phyloP scores from a whole-genome alignment of 2,888 invertebrate genomes.

The Corythucha ciliata region DNA sequence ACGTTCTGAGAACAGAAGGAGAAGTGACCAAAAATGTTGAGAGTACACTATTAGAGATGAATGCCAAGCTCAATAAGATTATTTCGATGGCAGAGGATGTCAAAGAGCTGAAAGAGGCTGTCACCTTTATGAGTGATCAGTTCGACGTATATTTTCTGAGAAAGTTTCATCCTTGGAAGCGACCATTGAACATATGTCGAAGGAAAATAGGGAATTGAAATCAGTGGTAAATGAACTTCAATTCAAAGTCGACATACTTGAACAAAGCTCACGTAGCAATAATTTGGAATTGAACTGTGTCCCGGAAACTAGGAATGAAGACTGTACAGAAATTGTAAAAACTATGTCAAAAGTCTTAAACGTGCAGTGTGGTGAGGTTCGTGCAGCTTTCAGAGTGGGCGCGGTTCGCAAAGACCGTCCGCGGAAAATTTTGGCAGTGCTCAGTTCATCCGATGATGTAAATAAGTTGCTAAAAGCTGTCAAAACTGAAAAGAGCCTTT shows the following conservation, averaged over 20 bases:
- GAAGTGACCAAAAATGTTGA: no score
- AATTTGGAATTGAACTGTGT: conserved; percentile 8
- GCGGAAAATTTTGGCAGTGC: conserved; percentile 8
- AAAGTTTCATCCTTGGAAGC: background rate
- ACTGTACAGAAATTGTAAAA: background rate
- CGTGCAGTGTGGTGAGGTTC: background rate
- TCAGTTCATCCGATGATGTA: background rate
- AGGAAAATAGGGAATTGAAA: conserved; percentile 8
- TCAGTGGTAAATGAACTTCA: background rate
- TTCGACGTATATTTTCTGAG: conserved; percentile 5
- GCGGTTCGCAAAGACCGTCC: conserved; percentile 1
- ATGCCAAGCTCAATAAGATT: background rate
- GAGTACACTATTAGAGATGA: no score
- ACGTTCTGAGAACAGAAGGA: no score
- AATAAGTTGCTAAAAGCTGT: background rate
- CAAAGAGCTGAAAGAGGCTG: conserved; percentile 7
- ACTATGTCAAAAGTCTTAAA: background rate
- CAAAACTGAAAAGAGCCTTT: background rate
- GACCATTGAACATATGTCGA: background rate
- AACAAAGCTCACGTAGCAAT: conserved; percentile 1
- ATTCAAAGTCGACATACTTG: conserved; percentile 3
- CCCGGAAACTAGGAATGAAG: conserved; percentile 10
- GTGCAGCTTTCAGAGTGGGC: conserved; percentile 7
- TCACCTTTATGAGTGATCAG: conserved; percentile 11
- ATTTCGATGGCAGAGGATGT: conserved; percentile 2